Base-by-base conservation (phyloP, 2,888 invertebrate species). In the Drosophila algonquin region DNA sequence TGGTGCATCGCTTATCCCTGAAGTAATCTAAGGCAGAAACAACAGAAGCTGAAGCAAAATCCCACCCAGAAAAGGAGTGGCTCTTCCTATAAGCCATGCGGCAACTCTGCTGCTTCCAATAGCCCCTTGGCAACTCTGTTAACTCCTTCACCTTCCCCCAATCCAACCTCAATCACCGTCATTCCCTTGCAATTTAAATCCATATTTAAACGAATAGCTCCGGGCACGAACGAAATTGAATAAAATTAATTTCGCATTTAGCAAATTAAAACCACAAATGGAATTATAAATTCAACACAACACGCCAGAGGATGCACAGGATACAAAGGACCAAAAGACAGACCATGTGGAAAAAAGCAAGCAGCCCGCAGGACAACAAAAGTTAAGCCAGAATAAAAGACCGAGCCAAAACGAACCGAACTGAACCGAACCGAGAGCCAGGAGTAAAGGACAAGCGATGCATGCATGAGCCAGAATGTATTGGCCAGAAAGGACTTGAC, bases 161-260 rank as follows among this genome's bases (percentile, higher is more conserved):
- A 8, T 35, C 35, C 12, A 35, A 14, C 14, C 35, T 35, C 35
- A 35, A 14, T 5, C 35, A 4, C 35, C 35, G 1, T 6, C 6
- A 32, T 10, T 32, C 32, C 14, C 6, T 7, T 14, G 6, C 40
- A 2, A 14, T 14, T 40, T 40, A 6, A 40, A 40, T 40, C 40
- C 14, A 40, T 14, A 40, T 14, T 40, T 14, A 40, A 40, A 40
- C 40, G 46, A 44, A 57, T 56, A 8, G 2, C 16, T 40, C 14
- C 47, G 50, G 18, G 18, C 18, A 55, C 30, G 50, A 64, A 40
- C 14, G 40, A 76, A 87, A 87, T 86, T 89, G 80, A 82, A 83
- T 82, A 80, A 89, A 88, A 90, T 88, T 87, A 88, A 85, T 78
- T 85, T 87, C 80, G 67, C 90, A 89, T 88, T 90, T 90, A 80